Evolutionary conservation across 2,113 vertebrate species (phyloP).

Genomic region (Megaceryle maxima): DNA sequence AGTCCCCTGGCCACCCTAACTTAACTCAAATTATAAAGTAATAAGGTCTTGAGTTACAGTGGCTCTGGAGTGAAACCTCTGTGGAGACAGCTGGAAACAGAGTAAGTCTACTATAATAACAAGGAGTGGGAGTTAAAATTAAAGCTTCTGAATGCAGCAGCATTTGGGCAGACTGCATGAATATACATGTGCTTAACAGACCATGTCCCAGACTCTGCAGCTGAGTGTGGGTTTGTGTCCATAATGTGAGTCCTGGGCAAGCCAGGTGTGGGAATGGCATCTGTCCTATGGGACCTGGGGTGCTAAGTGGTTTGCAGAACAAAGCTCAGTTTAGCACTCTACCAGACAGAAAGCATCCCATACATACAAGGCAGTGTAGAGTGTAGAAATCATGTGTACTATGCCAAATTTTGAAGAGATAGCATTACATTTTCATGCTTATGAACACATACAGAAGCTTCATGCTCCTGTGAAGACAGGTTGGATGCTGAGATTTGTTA

Average conservation of each 20-base stretch:
- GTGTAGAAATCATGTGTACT: neutral
- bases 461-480: neutral
- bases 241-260: neutral
- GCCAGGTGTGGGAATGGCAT: neutral
- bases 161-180: neutral
- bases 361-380: neutral
- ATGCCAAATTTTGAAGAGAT: neutral
- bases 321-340: neutral
- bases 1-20: accelerated
- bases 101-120: neutral
- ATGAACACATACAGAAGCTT: neutral
- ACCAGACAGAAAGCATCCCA: neutral
- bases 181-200: neutral
- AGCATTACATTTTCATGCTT: neutral
- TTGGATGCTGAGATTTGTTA: neutral
- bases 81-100: neutral
- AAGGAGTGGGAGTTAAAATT: neutral
- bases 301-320: neutral
- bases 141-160: neutral
- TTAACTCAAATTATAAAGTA: neutral
- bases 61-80: neutral
- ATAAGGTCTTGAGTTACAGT: neutral
- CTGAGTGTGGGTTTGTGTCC: neutral
- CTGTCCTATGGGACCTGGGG: neutral
- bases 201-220: accelerated